Base-by-base conservation (phyloP, 2,113 vertebrate genomes). In the Apeltes quadracus region DNA sequence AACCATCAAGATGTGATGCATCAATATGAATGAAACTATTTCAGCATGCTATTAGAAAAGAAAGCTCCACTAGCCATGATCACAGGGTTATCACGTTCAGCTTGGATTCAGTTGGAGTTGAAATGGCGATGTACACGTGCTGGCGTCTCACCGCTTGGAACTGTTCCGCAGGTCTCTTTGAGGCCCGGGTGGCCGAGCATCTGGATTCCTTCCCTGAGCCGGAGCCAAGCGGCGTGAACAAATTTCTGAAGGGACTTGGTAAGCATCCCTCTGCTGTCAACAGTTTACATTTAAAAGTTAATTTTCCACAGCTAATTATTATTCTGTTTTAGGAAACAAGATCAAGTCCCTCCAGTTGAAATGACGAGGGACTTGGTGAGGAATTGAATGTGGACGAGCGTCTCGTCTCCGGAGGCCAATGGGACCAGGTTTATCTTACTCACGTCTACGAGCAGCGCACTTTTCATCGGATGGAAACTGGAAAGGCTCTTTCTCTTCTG, bases 161-260 rank as follows among this genome's bases (percentile, higher is more conserved):
- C 18, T 59, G 6, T 59, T 29, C 73, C 57, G 11, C 63, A 99
- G 97, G 97, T 50, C 94, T 99, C 59, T 99, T 98, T 94, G 98
- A 99, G 88, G 75, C 95, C 48, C 93, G 97, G 89, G 96, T 96
- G 58, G 90, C 90, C 8, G 95, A 97, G 75, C 95, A 98, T 89
- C 89, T 99, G 91, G 94, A 95, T 69, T 95, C 94, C 0, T 91
- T 94, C 84, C 92, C 96, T 50, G 97, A 96, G 56, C 88, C 94
- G 0, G 96, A 96, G 82, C 94, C 94, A 25, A 96, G 94, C 20
- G 95, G 96, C 4, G 86, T 99, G 85, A 98, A 98, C 90, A 96
- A 88, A 91, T 97, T 98, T 89, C 92, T 99, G 65, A 96, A 96
- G 76, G 97, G 94, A 81, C 93, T 99, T 6, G 97, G 98, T 99